Evolutionary conservation across 2,113 vertebrate species (phyloP).

Genomic region (Antigone vipio): DNA sequence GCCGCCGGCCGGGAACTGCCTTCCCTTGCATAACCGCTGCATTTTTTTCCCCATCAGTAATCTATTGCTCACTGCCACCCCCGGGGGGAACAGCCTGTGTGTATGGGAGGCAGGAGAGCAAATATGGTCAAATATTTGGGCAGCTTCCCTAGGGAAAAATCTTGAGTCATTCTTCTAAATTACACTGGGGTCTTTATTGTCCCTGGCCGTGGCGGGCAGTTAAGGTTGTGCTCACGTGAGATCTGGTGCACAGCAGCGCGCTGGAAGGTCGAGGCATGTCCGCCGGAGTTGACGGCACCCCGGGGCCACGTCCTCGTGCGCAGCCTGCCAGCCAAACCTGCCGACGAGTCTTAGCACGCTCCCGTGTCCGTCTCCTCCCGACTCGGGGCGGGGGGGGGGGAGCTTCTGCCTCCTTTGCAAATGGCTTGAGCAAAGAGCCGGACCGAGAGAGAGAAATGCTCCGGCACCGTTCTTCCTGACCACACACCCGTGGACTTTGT

Average conservation of each 20-base stretch:
- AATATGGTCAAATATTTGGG: constrained; percentile 47
- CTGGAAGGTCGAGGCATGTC: not conserved
- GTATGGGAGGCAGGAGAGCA: not conserved
- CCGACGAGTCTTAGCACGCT: rapidly evolving
- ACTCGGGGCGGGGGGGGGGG: too few relatives aligned
- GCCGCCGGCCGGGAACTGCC: not conserved
- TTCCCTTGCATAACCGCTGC: not conserved
- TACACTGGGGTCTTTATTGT: not conserved
- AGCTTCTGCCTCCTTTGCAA: not conserved
- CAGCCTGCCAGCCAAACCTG: not conserved
- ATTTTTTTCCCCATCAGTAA: constrained; percentile 33
- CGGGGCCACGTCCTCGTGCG: rapidly evolving
- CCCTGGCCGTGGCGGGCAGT: rapidly evolving
- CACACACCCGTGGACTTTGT: rapidly evolving
- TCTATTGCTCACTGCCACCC: not conserved
- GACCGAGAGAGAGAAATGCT: not conserved
- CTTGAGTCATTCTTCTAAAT: not conserved
- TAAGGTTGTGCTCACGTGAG: rapidly evolving
- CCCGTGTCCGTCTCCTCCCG: rapidly evolving
- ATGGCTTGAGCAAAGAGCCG: not conserved
- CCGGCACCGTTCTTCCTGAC: not conserved
- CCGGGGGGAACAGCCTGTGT: not conserved
- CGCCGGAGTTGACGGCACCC: not conserved
- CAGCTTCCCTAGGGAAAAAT: not conserved
- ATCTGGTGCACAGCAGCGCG: not conserved